Evolutionary conservation across 2,888 invertebrate species (phyloP), one percentile per base, ranked within the genome.

Genomic region (Drosophila gaucha): DNA sequence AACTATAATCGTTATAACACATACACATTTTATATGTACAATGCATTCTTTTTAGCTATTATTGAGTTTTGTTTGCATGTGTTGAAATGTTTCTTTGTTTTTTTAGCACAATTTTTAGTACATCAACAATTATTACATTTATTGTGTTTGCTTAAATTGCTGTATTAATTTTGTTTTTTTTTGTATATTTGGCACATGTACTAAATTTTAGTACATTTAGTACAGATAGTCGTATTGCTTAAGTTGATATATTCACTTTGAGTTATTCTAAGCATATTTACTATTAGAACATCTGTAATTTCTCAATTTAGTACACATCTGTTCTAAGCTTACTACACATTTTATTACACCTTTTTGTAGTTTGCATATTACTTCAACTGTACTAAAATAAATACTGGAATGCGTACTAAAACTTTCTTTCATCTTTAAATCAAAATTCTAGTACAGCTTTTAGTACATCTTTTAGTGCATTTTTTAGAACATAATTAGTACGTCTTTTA

Each of bases 11-110:
- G 22, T 47, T 36, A 47, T 59, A 60, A 62, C 60, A 74, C 62
- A 68, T 74, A 71, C 74, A 71, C 63, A 63, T 69, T 74, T 64
- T n/a, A 69, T 69, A 72, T 72, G 72, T 72, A 72, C 75, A 74
- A 63, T 68, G 70, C 63, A 68, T 54, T 73, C n/a, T n/a, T 9
- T 50, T 36, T 64, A 49, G 50, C 43, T 67, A 73, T 58, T 52
- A 47, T 36, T 39, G 30, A 46, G 51, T 47, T n/a, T 6, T 44
- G 18, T 43, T 1, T 50, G 36, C 35, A 39, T 44, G 35, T 2
- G 9, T 1, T 26, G n/a, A n/a, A n/a, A n/a, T 12, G 10, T 16
- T 16, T 10, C 12, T 0, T 8, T 8, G 8, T 30, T n/a, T 5
- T 18, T 20, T 59, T 49, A 58, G 55, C 50, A 62, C 62, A 67